Evolutionary conservation across 2,113 vertebrate species (phyloP).

Genomic region (Taxidea taxus): DNA sequence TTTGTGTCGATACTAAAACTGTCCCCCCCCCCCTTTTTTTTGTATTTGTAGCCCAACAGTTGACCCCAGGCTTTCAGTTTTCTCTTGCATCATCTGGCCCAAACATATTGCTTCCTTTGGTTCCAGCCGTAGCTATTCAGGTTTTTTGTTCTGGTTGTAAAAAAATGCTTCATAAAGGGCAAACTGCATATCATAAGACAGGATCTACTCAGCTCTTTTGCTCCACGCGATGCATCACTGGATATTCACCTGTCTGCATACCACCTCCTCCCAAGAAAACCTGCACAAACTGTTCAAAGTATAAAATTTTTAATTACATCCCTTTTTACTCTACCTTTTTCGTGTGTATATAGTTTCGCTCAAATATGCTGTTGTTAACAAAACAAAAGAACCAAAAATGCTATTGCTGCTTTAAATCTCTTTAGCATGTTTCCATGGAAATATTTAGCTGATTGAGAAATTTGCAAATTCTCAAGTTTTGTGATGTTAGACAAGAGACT

Average conservation of each 20-base stretch:
- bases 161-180: conserved; percentile 92
- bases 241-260: conserved; percentile 84
- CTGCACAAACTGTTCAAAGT: conserved; percentile 94
- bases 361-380: neutral
- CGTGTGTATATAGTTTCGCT: neutral
- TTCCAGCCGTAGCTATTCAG: conserved; percentile 81
- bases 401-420: neutral
- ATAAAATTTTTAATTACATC: conserved; percentile 54
- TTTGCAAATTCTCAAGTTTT: conserved; percentile 31
- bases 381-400: neutral
- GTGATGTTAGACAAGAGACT: neutral
- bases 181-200: conserved; percentile 96
- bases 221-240: conserved; percentile 92
- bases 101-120: conserved; percentile 79
- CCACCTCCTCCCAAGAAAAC: conserved; percentile 82
- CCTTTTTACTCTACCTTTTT: neutral
- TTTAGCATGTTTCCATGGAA: neutral
- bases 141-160: conserved; percentile 93
- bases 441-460: conserved; percentile 26
- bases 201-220: conserved; percentile 94
- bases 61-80: conserved; percentile 82
- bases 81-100: conserved; percentile 79
- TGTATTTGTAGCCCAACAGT: conserved; percentile 81
- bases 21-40: neutral
- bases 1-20: conserved; percentile 35